A percentile compares a stretch with the other conserved stretches of the same genome.
These are phyloP conservation scores for Microctenopoma lineatum DNA, from an alignment of 2,797 vertebrate species.

Conservation along the genomic window DNA sequence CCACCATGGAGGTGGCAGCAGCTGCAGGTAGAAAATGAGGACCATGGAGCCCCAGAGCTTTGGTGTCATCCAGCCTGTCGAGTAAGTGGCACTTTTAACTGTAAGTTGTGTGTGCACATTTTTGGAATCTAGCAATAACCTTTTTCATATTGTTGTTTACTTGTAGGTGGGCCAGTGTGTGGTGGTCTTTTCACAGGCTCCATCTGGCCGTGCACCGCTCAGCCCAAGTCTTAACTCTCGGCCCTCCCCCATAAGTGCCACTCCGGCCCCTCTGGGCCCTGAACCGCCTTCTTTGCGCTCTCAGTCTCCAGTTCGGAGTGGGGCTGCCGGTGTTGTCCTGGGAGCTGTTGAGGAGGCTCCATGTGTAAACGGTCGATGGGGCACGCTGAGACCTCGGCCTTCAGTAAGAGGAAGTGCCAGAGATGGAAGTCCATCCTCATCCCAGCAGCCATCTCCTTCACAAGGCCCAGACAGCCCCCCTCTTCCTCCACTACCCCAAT, in stretches of 20 bases:
- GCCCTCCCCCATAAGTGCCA: conserved; percentile 97
- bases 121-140: not conserved
- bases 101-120: not conserved
- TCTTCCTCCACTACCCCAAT: conserved; percentile 79
- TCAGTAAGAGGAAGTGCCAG: conserved; percentile 87
- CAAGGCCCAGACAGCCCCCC: conserved; percentile 90
- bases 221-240: conserved; percentile 98
- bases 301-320: conserved; percentile 90
- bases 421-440: conserved; percentile 92
- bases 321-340: conserved; percentile 78
- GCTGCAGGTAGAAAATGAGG: conserved; percentile 96
- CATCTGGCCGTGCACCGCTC: conserved; percentile 94
- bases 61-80: conserved; percentile 98
- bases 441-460: conserved; percentile 86
- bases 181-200: conserved; percentile 98
- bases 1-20: conserved; percentile 94
- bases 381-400: conserved; percentile 91
- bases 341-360: conserved; percentile 91
- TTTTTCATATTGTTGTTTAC: conserved; percentile 23
- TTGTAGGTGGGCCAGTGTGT: conserved; percentile 95
- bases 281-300: conserved; percentile 92
- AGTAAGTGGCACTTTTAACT: conserved; percentile 74
- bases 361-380: conserved; percentile 98
- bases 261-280: conserved; percentile 88
- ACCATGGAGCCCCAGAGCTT: conserved; percentile 95